phyloP scores from a whole-genome alignment of 2,888 invertebrate genomes.

The Torymus auratus region DNA sequence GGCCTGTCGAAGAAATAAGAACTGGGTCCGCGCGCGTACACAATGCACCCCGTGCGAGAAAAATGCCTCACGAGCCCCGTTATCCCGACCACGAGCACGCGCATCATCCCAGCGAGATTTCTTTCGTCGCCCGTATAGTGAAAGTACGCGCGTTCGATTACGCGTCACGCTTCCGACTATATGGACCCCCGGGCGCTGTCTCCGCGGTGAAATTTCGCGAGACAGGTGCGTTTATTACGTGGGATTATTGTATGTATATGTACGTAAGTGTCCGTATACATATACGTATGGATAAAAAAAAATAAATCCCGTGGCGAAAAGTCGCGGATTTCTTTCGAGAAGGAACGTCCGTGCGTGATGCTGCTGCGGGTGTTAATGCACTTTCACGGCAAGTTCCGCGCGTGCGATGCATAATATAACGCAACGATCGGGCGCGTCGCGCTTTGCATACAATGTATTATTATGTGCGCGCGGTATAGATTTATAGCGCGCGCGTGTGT shows the following conservation, averaged over 20 bases:
- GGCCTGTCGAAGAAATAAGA: too few relatives aligned
- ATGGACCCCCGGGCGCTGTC: conserved; percentile 35
- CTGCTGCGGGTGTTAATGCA: conserved; percentile 1
- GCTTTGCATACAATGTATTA: conserved; percentile 40
- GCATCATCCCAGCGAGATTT: conserved; percentile 55
- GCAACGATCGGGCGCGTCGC: conserved; percentile 4
- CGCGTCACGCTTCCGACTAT: conserved; percentile 48
- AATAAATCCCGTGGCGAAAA: conserved; percentile 2
- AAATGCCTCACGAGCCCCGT: too few relatives aligned
- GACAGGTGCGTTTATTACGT: conserved; percentile 7
- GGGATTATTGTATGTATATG: too few relatives aligned
- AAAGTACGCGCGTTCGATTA: conserved; percentile 62
- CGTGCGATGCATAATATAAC: conserved; percentile 15
- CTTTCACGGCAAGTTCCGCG: conserved; percentile 37
- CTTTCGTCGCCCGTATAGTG: conserved; percentile 63
- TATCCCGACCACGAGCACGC: conserved; percentile 45
- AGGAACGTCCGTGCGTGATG: neutral
- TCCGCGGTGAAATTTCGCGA: neutral
- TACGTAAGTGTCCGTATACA: too few relatives aligned
- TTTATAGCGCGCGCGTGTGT: conserved; percentile 18
- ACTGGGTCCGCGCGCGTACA: too few relatives aligned
- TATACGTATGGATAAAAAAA: neutral
- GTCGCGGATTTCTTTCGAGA: neutral
- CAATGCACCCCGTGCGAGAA: too few relatives aligned
- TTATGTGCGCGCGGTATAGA: conserved; percentile 10